Base-by-base conservation (phyloP, 2,888 invertebrate genomes). In the Troides aeacus region DNA sequence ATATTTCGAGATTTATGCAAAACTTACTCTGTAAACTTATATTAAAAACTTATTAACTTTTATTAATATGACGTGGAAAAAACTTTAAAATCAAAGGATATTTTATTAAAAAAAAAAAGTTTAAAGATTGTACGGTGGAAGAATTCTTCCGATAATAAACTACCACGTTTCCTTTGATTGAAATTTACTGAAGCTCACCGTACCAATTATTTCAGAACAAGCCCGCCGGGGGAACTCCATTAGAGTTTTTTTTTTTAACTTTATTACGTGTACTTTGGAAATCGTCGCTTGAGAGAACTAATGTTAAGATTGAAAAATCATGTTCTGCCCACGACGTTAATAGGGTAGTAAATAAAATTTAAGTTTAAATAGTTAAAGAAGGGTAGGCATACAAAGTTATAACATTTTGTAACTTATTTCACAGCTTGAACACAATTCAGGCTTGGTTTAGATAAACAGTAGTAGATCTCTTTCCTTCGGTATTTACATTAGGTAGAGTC, bases 141-240 rank as follows among this genome's bases (percentile, higher is more conserved):
- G 21, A 57, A 15, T 58, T 46, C 12, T 12, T 58, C 23, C 17
- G 12, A 36, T 64, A 57, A 39, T 58, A 58, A 39, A 58, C 23
- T 58, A 24, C 23, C 57, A 57, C 15, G 15, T 65, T 42, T 65
- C 57, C 7, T 46, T 59, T 46, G 17, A 59, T 65, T 65, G 23
- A 59, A 50, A 65, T 58, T 50, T 59, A 59, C 46, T 59, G 23
- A 24, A 65, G 15, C 42, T 21, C 46, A 58, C 18, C 62, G 46
- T 62, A 57, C 58, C n/a, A 46, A 68, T 68, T 68, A 62, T 68
- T 57, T 63, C 39, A 46, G 42, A 62, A 62, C 56, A 39, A 57
- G 57, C 46, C 62, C 17, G 18, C 15, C 10, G 18, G 24, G 42
- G 36, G 58, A 68, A 61, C 23, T 62, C 58, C 46, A 62, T 68